Conservation (phyloP, 1,140 invertebrate species). For the Muscidifurax raptorellus region DNA sequence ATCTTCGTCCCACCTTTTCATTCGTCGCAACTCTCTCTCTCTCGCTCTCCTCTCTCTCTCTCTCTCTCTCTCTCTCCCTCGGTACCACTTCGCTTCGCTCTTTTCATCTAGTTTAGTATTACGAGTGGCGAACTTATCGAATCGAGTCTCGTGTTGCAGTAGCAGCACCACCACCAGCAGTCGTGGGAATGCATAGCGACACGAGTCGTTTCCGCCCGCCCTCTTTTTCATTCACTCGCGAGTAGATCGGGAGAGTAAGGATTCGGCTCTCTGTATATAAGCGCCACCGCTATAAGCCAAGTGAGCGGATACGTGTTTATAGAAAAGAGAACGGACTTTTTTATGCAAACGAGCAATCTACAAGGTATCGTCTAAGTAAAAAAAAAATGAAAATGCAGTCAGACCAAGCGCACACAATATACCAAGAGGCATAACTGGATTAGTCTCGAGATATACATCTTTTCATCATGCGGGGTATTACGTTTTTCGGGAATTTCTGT, state of each 20-base stretch:
- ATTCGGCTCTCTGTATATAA: conserved; percentile 4
- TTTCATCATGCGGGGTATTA: neutral
- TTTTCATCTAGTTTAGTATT: conserved; percentile 52
- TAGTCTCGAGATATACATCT: conserved; percentile 27
- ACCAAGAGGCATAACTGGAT: neutral
- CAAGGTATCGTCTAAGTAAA: conserved; percentile 8
- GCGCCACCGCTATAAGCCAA: neutral
- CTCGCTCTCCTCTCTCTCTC: neutral
- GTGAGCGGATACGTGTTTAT: neutral
- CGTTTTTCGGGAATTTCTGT: neutral
- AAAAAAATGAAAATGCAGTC: neutral
- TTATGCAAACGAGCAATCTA: conserved; percentile 32
- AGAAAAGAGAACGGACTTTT: neutral
- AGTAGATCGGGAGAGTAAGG: neutral
- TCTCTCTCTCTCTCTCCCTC: conserved; percentile 22
- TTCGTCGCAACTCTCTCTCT: conserved; percentile 24
- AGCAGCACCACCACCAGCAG: neutral
- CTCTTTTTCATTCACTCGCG: neutral
- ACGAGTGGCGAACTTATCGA: conserved; percentile 56
- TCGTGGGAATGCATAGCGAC: conserved; percentile 55
- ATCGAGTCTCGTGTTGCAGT: conserved; percentile 51
- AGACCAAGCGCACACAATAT: neutral
- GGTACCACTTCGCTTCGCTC: conserved; percentile 18
- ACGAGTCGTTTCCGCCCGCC: neutral
- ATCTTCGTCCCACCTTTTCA: conserved; percentile 40